phyloP scores from a whole-genome alignment of 2,888 invertebrate species.

The Dorcus hopei region DNA sequence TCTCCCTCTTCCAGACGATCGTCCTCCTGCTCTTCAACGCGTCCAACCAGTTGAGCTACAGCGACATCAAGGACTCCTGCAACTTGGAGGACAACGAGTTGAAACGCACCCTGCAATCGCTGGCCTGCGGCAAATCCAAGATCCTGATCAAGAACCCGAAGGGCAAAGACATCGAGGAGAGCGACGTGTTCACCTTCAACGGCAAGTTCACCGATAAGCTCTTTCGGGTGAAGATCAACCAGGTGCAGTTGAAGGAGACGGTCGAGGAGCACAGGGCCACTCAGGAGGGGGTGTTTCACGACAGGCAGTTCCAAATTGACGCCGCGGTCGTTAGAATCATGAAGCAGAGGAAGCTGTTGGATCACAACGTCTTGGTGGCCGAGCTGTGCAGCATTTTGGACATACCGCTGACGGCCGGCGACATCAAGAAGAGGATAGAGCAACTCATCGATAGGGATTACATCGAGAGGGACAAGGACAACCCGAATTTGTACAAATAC shows the following conservation, averaged over 20 bases:
- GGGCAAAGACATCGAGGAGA: conserved; percentile 80
- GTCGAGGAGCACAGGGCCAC: conserved; percentile 89
- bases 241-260: conserved; percentile 78
- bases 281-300: conserved; percentile 95
- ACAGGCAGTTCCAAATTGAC: conserved; percentile 98
- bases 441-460: conserved; percentile 97
- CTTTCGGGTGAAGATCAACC: conserved; percentile 96
- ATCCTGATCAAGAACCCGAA: conserved; percentile 83
- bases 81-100: conserved; percentile 90
- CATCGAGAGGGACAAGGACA: conserved; percentile 95
- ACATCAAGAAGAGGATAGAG: conserved; percentile 96
- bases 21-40: conserved; percentile 91
- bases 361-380: conserved; percentile 90
- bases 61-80: conserved; percentile 84
- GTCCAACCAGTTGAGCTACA: conserved; percentile 71
- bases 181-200: conserved; percentile 82
- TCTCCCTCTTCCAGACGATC: conserved; percentile 93
- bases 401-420: conserved; percentile 96
- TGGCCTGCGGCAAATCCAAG: conserved; percentile 89
- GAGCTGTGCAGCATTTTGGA: conserved; percentile 95
- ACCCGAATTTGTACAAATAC: conserved; percentile 90
- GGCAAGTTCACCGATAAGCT: conserved; percentile 86
- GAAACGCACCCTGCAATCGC: conserved; percentile 86
- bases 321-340: conserved; percentile 97
- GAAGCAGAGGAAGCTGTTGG: conserved; percentile 94